These are phyloP conservation scores for Danio kyathit DNA, from an alignment of 2,797 vertebrate genomes.

Conservation along the genomic window DNA sequence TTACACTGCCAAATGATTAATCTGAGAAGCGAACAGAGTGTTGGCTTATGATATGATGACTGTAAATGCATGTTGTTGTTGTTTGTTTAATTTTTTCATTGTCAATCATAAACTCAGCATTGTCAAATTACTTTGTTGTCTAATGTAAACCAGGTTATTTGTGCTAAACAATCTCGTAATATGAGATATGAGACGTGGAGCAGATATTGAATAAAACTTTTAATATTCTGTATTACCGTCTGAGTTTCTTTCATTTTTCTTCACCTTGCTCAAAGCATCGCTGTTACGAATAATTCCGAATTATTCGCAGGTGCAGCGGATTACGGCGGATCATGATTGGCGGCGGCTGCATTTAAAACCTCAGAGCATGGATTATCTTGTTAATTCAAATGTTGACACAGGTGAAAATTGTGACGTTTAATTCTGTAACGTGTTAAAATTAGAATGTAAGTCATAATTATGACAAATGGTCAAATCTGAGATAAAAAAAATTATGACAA, in stretches of 20 bases:
- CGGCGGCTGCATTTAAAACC: no score
- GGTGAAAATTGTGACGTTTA: no score
- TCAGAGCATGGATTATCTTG: no score
- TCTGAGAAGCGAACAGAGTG: not conserved
- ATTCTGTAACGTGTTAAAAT: no score
- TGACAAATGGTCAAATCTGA: no score
- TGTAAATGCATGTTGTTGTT: slow-evolving; percentile 30
- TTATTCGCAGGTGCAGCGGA: no score
- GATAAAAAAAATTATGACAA: no score
- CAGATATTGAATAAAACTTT: slow-evolving; percentile 49
- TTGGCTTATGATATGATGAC: slow-evolving; percentile 14
- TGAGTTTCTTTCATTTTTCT: not conserved
- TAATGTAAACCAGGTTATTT: slow-evolving; percentile 31
- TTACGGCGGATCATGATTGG: no score
- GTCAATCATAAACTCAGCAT: slow-evolving; percentile 31
- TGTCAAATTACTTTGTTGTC: slow-evolving; percentile 38
- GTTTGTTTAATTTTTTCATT: slow-evolving; percentile 15
- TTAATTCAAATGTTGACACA: not conserved
- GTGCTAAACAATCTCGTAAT: slow-evolving; percentile 45
- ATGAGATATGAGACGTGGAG: slow-evolving; percentile 7
- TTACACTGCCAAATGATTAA: slow-evolving; percentile 25
- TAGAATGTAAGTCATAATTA: no score
- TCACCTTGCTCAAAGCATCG: not conserved
- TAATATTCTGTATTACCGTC: slow-evolving; percentile 33
- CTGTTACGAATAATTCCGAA: no score